These are phyloP conservation scores for Neofelis nebulosa DNA, from an alignment of 2,113 vertebrate species.

Conservation along the genomic window DNA sequence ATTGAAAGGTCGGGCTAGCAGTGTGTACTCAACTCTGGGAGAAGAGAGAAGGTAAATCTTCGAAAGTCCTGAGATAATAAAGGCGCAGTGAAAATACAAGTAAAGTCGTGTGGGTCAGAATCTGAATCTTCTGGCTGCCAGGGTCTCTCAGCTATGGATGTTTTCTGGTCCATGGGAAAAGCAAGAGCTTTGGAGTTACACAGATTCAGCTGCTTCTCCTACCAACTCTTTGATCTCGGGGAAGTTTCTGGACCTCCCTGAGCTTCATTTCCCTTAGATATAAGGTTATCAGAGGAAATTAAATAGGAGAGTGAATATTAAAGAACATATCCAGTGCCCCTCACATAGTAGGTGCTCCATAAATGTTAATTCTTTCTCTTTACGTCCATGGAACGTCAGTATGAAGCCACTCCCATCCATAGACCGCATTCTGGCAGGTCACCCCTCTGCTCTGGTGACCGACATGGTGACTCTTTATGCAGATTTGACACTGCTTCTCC, in stretches of 20 bases:
- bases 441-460: neutral
- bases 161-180: fast-evolving
- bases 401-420: neutral
- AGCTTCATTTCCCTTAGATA: neutral
- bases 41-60: constrained; percentile 11
- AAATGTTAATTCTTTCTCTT: neutral
- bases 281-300: neutral
- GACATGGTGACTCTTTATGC: too few species aligned
- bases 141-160: neutral
- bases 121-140: neutral
- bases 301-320: neutral
- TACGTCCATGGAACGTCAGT: neutral
- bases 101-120: neutral
- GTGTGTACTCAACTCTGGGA: neutral
- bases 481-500: neutral
- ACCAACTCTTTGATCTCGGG: neutral
- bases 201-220: neutral
- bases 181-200: neutral
- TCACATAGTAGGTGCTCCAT: neutral
- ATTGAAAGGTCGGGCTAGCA: constrained; percentile 36
- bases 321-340: neutral
- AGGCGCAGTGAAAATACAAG: neutral
- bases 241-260: neutral
- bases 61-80: neutral
- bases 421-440: fast-evolving